Conservation (phyloP, 2,888 invertebrate genomes). For the Polyommatus icarus region DNA sequence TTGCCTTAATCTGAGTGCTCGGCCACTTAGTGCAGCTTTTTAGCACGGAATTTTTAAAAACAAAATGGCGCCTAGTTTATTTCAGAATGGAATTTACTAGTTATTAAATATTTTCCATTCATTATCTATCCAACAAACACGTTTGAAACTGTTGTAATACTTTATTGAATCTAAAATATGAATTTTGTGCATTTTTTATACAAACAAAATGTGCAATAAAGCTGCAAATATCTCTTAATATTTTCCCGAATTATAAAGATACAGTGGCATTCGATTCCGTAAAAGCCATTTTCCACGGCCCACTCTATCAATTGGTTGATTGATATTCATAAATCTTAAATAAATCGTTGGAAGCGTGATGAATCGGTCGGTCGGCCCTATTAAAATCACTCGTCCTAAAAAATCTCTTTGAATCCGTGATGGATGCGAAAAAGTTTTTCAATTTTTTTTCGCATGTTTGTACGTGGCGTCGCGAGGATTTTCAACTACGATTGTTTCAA, state of each 20-base stretch:
- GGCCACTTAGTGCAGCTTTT: neutral
- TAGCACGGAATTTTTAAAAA: neutral
- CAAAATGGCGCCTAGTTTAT: neutral
- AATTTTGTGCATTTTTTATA: neutral
- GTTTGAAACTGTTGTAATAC: neutral
- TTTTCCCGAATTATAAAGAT: slow-evolving; percentile 19
- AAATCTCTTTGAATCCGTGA: slow-evolving; percentile 45
- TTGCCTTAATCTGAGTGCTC: slow-evolving; percentile 26
- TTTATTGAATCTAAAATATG: neutral
- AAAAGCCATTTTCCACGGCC: slow-evolving; percentile 24
- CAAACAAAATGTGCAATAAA: neutral
- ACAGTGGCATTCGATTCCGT: slow-evolving; percentile 18
- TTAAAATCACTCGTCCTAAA: slow-evolving; percentile 45
- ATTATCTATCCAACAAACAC: neutral
- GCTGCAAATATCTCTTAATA: neutral
- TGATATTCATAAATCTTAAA: slow-evolving; percentile 42
- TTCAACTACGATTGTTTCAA: slow-evolving; percentile 42
- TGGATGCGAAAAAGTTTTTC: slow-evolving; percentile 46
- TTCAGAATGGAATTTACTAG: neutral
- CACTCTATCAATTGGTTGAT: slow-evolving; percentile 40
- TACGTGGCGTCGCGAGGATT: slow-evolving; percentile 37
- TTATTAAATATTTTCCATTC: neutral
- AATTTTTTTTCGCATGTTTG: slow-evolving; percentile 43
- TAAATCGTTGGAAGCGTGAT: slow-evolving; percentile 39
- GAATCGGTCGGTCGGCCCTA: slow-evolving; percentile 41